Base-by-base conservation (phyloP, 1,140 invertebrate genomes). In the Bombus difficillimus region DNA sequence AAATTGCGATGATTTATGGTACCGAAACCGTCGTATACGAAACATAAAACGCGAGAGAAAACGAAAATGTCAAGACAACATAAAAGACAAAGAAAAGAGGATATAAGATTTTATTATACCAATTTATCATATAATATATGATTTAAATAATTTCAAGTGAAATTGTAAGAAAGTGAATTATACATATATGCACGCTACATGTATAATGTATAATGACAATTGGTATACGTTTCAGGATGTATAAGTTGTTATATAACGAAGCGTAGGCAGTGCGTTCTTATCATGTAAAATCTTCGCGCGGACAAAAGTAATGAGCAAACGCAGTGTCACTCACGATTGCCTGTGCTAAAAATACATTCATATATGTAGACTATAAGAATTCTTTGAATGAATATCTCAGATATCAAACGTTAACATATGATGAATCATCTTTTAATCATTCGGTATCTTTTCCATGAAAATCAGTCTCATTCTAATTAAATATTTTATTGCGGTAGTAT, bases 221-320 rank as follows among this genome's bases (percentile, higher is more conserved):
- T 59, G 71, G 59, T 34, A 34, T 41, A 37, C n/a, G 69, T 34
- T 57, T 79, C 39, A n/a, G 47, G 43, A 15, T n/a, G n/a, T 32
- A 80, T 86, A 77, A 72, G 83, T 69, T 34, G 59, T 87, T 80
- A 74, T 62, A 28, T 64, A 88, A 88, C 64, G 73, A 83, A 59
- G 57, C 64, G 76, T 71, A 18, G 76, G 87, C 34, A 69, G 72
- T 25, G 47, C n/a, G n/a, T 69, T 37, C 47, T 83, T 64, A 80
- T 83, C 76, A n/a, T 34, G 32, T 69, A 82, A 82, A 59, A n/a
- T 82, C 57, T 59, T 75, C 71, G 4, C 3, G 41, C 59, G 43
- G 57, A 64, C 57, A 32, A 74, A 41, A 43, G 25, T 64, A 72
- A 82, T 5, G 72, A 66, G 32, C 39, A 57, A 73, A 15, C 10